Percentiles rank a stretch among this genome's conserved stretches.
These are phyloP conservation scores for Phylloscopus trochilus DNA, from an alignment of 2,113 vertebrate species.

Conservation along the genomic window DNA sequence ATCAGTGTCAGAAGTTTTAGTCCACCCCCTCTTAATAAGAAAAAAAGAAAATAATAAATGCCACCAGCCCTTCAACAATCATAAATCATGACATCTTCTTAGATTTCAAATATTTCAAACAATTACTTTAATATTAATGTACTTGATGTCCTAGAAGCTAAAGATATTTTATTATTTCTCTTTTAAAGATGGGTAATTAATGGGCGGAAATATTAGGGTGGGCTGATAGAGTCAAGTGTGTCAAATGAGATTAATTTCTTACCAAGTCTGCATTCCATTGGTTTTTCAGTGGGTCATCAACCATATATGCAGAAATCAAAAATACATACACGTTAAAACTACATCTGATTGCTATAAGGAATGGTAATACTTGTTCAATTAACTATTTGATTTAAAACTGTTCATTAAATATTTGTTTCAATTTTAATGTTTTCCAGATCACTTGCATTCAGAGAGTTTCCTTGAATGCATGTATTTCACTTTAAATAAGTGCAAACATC, in stretches of 20 bases:
- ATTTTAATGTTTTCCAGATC: neutral
- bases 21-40: neutral
- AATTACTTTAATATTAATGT: neutral
- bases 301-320: neutral
- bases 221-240: neutral
- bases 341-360: fast-evolving
- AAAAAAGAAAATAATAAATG: neutral
- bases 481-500: neutral
- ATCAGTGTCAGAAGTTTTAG: neutral
- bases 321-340: neutral
- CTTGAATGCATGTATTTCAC: neutral
- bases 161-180: neutral
- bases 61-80: neutral
- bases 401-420: neutral
- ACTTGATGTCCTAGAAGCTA: neutral
- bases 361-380: neutral
- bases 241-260: neutral
- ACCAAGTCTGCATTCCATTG: neutral
- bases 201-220: neutral
- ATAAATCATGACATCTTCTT: neutral
- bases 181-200: neutral
- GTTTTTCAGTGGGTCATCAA: neutral
- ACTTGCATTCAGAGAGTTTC: neutral
- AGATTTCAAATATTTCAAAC: neutral
- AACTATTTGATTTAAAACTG: neutral